Percentiles rank a stretch among this genome's conserved stretches.
Conservation (phyloP, 2,113 vertebrate genomes). For the Megalops atlanticus region DNA sequence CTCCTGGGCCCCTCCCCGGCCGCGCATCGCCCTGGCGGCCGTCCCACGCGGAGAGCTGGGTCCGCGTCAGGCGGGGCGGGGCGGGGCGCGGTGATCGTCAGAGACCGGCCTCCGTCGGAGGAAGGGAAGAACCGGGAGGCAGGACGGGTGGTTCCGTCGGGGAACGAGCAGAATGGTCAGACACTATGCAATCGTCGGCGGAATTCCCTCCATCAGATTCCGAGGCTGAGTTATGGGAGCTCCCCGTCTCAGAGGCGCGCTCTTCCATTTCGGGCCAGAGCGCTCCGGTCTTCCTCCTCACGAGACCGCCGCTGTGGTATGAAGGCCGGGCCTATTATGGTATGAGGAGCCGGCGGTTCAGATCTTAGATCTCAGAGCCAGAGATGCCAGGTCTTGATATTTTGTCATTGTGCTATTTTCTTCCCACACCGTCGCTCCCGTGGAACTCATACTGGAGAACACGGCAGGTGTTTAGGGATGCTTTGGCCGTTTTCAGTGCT, state of each 20-base stretch:
- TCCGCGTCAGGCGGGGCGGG: background rate
- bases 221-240: background rate
- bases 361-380: background rate
- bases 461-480: too few relatives aligned
- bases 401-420: background rate
- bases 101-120: background rate
- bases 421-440: background rate
- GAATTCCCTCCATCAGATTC: slow-evolving; percentile 23
- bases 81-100: background rate
- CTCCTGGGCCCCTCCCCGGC: too few relatives aligned
- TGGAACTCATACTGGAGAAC: background rate
- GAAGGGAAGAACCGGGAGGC: background rate
- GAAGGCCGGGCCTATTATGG: slow-evolving; percentile 25
- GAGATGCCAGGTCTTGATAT: background rate
- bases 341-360: background rate
- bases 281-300: background rate
- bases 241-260: background rate
- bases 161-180: background rate
- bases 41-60: too few relatives aligned
- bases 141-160: background rate
- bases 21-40: too few relatives aligned
- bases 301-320: background rate
- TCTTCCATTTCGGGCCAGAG: slow-evolving; percentile 18
- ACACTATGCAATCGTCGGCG: slow-evolving; percentile 4
- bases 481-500: too few relatives aligned